These are phyloP conservation scores for Pseudochaenichthys georgianus DNA, from an alignment of 2,797 vertebrate species.

Conservation along the genomic window DNA sequence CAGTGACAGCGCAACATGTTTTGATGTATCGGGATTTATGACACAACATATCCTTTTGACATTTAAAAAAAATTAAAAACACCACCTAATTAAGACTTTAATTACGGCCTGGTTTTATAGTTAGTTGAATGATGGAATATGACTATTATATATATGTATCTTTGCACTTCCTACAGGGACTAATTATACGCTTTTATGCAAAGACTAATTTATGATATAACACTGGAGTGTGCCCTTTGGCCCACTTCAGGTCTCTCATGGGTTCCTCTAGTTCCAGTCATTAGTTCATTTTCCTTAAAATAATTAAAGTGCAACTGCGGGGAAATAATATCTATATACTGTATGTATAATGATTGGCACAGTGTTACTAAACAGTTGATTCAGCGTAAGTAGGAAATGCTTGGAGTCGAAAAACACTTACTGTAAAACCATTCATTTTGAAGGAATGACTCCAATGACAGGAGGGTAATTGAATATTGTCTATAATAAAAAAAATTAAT, in stretches of 20 bases:
- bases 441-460: conserved; percentile 16
- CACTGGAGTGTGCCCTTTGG: conserved; percentile 60
- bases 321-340: conserved; percentile 3
- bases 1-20: conserved; percentile 44
- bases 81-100: conserved; percentile 54
- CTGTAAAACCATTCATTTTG: conserved; percentile 9
- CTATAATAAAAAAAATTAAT: conserved; percentile 5
- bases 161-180: conserved; percentile 62
- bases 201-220: conserved; percentile 62
- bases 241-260: conserved; percentile 39
- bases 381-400: conserved; percentile 8
- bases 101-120: conserved; percentile 47
- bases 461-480: conserved; percentile 33
- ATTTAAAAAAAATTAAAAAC: conserved; percentile 53
- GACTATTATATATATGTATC: conserved; percentile 62
- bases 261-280: conserved; percentile 33
- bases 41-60: conserved; percentile 51
- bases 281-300: conserved; percentile 33
- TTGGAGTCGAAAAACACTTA: conserved; percentile 18
- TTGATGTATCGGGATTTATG: conserved; percentile 56
- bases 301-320: conserved; percentile 24
- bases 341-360: background rate
- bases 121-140: conserved; percentile 54
- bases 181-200: conserved; percentile 66
- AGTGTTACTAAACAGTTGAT: background rate